Evolutionary conservation across 2,797 vertebrate genomes (phyloP).

Genomic region (Halcyon leucocephala): DNA sequence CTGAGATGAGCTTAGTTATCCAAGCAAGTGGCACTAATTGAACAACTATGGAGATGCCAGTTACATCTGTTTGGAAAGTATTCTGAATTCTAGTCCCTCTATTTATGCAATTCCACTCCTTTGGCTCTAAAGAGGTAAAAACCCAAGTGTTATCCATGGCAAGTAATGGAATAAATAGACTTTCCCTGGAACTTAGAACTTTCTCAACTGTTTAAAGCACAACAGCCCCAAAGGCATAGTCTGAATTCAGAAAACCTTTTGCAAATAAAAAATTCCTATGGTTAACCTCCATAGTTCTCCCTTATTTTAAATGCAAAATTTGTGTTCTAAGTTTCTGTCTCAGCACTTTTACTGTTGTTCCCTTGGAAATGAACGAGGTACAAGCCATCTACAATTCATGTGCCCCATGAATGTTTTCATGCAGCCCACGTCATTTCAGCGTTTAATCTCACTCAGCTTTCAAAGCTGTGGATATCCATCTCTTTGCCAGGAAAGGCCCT

Average conservation of each 20-base stretch:
- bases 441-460: not conserved
- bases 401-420: not conserved
- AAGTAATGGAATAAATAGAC: conserved; percentile 47
- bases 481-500: not conserved
- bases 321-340: not conserved
- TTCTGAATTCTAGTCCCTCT: not conserved
- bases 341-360: not conserved
- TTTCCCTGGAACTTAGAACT: conserved; percentile 9
- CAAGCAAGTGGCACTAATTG: not conserved
- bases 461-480: not conserved
- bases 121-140: not conserved
- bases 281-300: not conserved
- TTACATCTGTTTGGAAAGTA: conserved; percentile 10
- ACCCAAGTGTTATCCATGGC: conserved; percentile 37
- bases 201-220: not conserved
- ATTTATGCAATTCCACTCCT: not conserved
- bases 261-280: not conserved
- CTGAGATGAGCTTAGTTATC: not conserved
- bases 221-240: not conserved
- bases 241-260: not conserved
- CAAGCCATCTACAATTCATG: not conserved
- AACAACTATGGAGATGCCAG: not conserved
- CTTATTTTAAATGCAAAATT: not conserved
- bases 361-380: not conserved
- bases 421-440: not conserved